Conservation (phyloP, 2,113 vertebrate species). For the Tragelaphus strepsiceros region DNA sequence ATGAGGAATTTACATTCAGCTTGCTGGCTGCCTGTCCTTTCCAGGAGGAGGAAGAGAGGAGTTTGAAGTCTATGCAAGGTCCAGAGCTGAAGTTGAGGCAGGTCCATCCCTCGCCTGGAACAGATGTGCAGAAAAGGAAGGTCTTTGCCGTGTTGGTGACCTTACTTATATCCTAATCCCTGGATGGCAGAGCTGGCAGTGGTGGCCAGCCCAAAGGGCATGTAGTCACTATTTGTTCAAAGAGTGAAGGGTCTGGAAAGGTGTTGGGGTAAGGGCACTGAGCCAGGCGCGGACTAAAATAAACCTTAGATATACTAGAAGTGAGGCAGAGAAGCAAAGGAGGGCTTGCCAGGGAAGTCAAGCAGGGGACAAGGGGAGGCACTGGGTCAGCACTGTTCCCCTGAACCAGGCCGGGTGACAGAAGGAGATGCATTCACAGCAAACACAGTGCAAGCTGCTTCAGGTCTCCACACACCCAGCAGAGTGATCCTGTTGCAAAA, state of each 20-base stretch:
- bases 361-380: neutral
- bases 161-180: neutral
- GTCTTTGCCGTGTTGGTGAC: neutral
- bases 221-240: neutral
- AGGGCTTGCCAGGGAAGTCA: rapidly evolving
- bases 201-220: neutral
- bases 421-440: rapidly evolving
- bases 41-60: neutral
- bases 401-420: neutral
- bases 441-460: neutral
- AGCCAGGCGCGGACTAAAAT: neutral
- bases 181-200: neutral
- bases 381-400: neutral
- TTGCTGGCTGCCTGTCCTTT: neutral
- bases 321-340: neutral
- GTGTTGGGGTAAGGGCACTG: neutral
- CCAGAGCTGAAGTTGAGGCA: neutral
- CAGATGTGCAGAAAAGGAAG: neutral
- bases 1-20: neutral
- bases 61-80: rapidly evolving
- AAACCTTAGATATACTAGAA: neutral
- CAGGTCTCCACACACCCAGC: neutral
- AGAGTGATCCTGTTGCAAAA: neutral
- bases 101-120: neutral
- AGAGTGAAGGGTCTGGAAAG: neutral